Percentiles rank a stretch among this genome's conserved stretches.
These are phyloP conservation scores for Teleiodes luculella DNA, from an alignment of 2,888 invertebrate species.

Conservation along the genomic window DNA sequence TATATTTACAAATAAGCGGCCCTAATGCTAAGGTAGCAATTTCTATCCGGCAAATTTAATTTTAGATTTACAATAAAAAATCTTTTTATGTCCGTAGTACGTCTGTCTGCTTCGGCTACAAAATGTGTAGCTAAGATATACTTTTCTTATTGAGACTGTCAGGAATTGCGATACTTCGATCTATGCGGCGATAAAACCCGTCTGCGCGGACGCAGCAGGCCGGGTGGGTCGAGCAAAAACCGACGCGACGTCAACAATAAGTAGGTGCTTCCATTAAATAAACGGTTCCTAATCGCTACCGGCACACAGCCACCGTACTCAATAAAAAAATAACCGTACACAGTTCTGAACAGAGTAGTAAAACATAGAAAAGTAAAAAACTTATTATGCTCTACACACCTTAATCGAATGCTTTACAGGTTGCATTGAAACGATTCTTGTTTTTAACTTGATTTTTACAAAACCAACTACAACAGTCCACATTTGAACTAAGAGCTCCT, in stretches of 20 bases:
- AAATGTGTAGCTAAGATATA: background rate
- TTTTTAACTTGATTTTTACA: too few species aligned
- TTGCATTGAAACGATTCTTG: too few species aligned
- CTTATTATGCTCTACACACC: too few species aligned
- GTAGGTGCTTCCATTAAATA: constrained; percentile 64
- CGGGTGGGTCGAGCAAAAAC: constrained; percentile 47
- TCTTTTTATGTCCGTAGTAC: too few species aligned
- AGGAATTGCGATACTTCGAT: constrained; percentile 6
- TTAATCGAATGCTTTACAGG: too few species aligned
- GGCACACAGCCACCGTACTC: constrained; percentile 28
- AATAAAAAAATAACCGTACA: constrained; percentile 27
- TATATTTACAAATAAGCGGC: too few species aligned
- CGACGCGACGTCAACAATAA: constrained; percentile 38
- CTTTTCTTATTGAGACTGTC: constrained; percentile 4
- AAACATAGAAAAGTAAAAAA: constrained; percentile 15
- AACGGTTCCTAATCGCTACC: constrained; percentile 53
- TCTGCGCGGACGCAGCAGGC: constrained; percentile 31
- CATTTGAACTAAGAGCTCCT: too few species aligned
- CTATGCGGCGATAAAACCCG: constrained; percentile 6
- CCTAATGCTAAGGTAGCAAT: too few species aligned
- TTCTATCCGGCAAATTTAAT: too few species aligned
- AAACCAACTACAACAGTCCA: too few species aligned
- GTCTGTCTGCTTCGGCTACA: too few species aligned
- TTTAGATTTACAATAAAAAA: background rate
- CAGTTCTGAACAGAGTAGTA: constrained; percentile 14